Evolutionary conservation across 2,888 invertebrate species (phyloP), one percentile per base, ranked within the genome.

Genomic region (Caenorhabditis plicata): DNA sequence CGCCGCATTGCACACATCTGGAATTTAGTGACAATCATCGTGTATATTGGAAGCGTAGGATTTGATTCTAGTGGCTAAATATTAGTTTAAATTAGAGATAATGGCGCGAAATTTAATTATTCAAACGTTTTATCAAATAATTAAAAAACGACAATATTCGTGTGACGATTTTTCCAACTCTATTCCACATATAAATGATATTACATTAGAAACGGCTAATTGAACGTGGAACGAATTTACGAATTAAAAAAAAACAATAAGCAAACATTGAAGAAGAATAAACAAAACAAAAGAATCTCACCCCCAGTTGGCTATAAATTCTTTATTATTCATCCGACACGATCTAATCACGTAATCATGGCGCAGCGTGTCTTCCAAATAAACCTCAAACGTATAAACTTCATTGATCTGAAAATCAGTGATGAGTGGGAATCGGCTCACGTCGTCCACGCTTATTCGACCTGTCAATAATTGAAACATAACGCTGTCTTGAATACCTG

Each of bases 381-480:
- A 72, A 8, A 75, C 58, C 44, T 75, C 75, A 36, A 75, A 58
- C 19, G 75, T 73, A 52, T 75, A 75, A 11, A 51, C 49, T 25
- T 56, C 32, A 26, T 68, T 70, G n/a, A 61, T 32, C 8, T 9
- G 11, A 33, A 58, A 66, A 7, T 39, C 29, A 9, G 43, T 43
- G 19, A 45, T 46, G 11, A 32, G 27, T 3, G 19, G 9, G 13
- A 25, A 39, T 13, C 17, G 27, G 4, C 50, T 41, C 9, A 36
- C n/a, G 13, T 38, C 33, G 9, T 54, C 44, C 19, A 65, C 52
- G 15, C 54, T 26, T 13, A 51, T 48, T 7, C 22, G 41, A 11
- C 57, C 64, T 60, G 49, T 8, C 51, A 55, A 25, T 19, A n/a
- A 8, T 15, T 1, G 9, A 7, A 20, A 20, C 13, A 2, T 2